Base-by-base conservation (phyloP, 2,797 vertebrate genomes). In the Pseudomugil tenellus region DNA sequence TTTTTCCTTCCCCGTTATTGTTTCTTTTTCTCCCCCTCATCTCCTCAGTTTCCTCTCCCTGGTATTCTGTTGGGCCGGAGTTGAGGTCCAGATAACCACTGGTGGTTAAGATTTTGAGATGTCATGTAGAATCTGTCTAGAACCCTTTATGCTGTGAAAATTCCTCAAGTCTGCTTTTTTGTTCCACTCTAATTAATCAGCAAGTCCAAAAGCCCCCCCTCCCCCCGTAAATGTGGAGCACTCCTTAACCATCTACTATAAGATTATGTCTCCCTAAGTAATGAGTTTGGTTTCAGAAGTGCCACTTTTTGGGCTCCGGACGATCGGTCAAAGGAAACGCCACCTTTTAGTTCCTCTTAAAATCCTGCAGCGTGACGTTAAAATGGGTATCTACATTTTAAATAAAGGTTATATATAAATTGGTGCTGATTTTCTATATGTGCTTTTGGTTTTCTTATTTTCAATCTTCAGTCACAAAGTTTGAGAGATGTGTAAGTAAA, bases 401-500 rank as follows among this genome's bases (percentile, higher is more conserved):
- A 98, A 97, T 96, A 97, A 98, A 91, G 97, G 95, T 96, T 96
- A 96, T 97, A 99, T 98, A 95, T 94, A 92, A 95, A 99, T 97
- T 96, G 97, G 98, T 98, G 97, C 97, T 99, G 97, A 97, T 99
- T 99, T 99, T 98, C 97, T 99, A 99, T 97, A 96, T 97, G 96
- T 96, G 95, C 95, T 96, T 96, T 97, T 96, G 95, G 95, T 95
- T 96, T 96, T 96, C 93, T 94, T 96, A 95, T 88, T 96, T 96
- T 95, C 95, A 96, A 96, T 94, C 95, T 96, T 95, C 95, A 96
- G 95, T 96, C 95, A 94, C 95, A 96, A 96, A 93, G 95, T 96
- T 96, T 96, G 95, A 96, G 94, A 98, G 96, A 96, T 94, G 96
- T 97, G 96, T 96, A 96, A 96, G 96, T 96, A 95, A 95, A 96